phyloP scores from a whole-genome alignment of 2,888 invertebrate species.

The Bellardia pandia region DNA sequence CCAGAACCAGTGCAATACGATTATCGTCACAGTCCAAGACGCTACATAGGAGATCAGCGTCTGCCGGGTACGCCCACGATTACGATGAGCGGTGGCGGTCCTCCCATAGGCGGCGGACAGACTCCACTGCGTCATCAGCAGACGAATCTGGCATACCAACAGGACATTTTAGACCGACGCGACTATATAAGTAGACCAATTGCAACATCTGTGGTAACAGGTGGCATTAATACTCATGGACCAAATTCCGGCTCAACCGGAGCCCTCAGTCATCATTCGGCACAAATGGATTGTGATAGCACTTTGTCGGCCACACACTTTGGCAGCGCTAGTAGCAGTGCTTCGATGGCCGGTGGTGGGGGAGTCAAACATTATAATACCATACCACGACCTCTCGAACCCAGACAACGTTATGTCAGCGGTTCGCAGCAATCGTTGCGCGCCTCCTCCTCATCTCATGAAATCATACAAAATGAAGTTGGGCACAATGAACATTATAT shows the following conservation, averaged over 20 bases:
- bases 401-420: constrained; percentile 80
- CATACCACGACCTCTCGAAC: constrained; percentile 79
- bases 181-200: constrained; percentile 81
- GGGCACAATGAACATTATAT: constrained; percentile 92
- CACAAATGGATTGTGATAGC: constrained; percentile 74
- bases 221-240: constrained; percentile 68
- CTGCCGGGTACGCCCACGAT: constrained; percentile 77
- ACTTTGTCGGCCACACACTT: constrained; percentile 68
- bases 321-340: constrained; percentile 43
- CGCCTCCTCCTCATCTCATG: constrained; percentile 83
- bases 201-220: constrained; percentile 79
- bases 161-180: constrained; percentile 84
- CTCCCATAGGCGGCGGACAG: constrained; percentile 61
- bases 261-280: constrained; percentile 70
- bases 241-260: constrained; percentile 73
- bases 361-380: constrained; percentile 79
- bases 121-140: constrained; percentile 77
- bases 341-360: constrained; percentile 67
- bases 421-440: constrained; percentile 81
- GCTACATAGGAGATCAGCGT: constrained; percentile 82
- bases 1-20: constrained; percentile 81
- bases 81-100: constrained; percentile 72
- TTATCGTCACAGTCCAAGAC: constrained; percentile 83
- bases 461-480: constrained; percentile 84
- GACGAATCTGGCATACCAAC: constrained; percentile 82